phyloP scores from a whole-genome alignment of 2,888 invertebrate genomes.

The Marronus borbonicus region DNA sequence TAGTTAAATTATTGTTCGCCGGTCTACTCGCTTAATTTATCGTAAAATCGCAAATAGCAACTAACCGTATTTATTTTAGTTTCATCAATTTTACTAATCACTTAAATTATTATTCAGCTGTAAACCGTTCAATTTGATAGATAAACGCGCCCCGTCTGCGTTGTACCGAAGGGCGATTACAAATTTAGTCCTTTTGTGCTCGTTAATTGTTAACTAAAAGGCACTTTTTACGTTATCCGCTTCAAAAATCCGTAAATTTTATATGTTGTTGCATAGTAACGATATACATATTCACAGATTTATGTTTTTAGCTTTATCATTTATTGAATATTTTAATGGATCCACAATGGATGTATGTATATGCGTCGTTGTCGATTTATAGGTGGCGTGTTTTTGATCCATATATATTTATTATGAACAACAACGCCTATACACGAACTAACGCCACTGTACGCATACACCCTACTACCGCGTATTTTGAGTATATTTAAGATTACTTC shows the following conservation, averaged over 20 bases:
- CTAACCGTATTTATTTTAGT: conserved; percentile 10
- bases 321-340: conserved; percentile 25
- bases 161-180: background rate
- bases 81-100: conserved; percentile 18
- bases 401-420: background rate
- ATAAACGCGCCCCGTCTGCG: conserved; percentile 7
- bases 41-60: background rate
- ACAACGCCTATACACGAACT: too few species aligned
- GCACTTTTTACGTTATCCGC: background rate
- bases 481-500: too few species aligned
- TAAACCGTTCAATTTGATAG: background rate
- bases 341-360: background rate
- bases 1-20: background rate
- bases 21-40: background rate
- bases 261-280: background rate
- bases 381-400: background rate
- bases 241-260: conserved; percentile 27
- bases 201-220: conserved; percentile 31
- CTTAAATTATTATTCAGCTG: background rate
- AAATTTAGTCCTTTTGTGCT: background rate
- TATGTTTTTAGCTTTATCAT: conserved; percentile 20
- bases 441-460: too few species aligned
- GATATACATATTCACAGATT: background rate
- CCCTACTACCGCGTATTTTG: too few species aligned
- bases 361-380: background rate